Percentiles rank a stretch among this genome's conserved stretches.
Evolutionary conservation across 2,797 vertebrate species (phyloP).

Genomic region (Cossypha polioptera): DNA sequence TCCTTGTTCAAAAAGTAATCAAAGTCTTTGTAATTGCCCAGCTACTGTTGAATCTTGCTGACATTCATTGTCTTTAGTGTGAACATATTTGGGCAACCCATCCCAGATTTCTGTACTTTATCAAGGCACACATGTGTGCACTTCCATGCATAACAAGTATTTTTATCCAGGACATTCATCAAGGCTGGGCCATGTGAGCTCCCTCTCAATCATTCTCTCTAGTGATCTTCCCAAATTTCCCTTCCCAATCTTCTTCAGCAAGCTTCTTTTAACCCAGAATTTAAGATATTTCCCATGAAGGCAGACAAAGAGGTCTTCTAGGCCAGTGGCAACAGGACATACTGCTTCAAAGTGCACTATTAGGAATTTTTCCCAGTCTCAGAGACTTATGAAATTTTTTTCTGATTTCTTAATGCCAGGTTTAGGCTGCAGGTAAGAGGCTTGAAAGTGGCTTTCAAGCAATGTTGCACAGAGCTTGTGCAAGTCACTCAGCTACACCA

Average conservation of each 20-base stretch:
- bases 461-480: rapidly evolving
- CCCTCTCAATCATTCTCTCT: background rate
- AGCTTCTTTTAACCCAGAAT: background rate
- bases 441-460: background rate
- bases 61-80: background rate
- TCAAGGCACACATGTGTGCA: background rate
- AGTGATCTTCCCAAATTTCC: background rate
- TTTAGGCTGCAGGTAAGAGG: background rate
- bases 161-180: background rate
- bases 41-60: background rate
- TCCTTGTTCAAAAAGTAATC: background rate
- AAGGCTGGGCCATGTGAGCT: background rate
- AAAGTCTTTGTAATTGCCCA: background rate
- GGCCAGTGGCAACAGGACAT: background rate
- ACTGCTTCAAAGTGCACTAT: background rate
- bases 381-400: background rate
- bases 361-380: background rate
- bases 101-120: background rate
- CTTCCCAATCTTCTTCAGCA: background rate
- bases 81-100: background rate
- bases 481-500: background rate
- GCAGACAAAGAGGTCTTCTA: background rate
- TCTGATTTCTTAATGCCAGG: background rate
- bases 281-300: background rate
- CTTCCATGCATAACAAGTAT: background rate